These are phyloP conservation scores for Agriopis leucophaearia DNA, from an alignment of 2,888 invertebrate species.

Conservation along the genomic window DNA sequence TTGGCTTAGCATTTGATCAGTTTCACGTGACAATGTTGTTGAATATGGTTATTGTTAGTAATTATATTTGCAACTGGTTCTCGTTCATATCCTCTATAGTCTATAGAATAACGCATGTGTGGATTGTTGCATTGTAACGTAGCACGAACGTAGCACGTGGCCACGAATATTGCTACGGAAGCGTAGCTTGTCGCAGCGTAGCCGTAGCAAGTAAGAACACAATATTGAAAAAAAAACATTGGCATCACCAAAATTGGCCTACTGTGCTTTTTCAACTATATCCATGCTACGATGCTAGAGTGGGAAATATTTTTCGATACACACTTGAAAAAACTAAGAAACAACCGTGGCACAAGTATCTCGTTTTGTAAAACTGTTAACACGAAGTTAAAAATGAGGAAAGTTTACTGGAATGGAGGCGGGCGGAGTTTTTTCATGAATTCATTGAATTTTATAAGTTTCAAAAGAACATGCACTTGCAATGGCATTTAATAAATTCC, in stretches of 20 bases:
- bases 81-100: too few species aligned
- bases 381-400: constrained; percentile 21
- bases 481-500: not conserved
- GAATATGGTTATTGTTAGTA: too few species aligned
- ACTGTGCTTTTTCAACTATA: not conserved
- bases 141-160: too few species aligned
- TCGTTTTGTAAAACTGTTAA: constrained; percentile 14
- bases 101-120: too few species aligned
- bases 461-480: not conserved
- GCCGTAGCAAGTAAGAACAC: not conserved
- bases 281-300: too few species aligned
- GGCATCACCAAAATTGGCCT: not conserved
- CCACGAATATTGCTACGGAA: not conserved
- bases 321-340: not conserved
- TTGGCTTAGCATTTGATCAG: too few species aligned
- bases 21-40: too few species aligned
- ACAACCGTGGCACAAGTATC: constrained; percentile 5
- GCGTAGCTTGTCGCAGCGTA: not conserved
- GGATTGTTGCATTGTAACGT: too few species aligned
- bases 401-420: constrained; percentile 10
- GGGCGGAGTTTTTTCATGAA: constrained; percentile 27
- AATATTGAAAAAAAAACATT: not conserved
- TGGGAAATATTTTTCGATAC: not conserved
- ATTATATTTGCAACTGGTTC: too few species aligned
- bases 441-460: constrained; percentile 30